Evolutionary conservation across 2,888 invertebrate species (phyloP), one percentile per base, ranked within the genome.

Genomic region (Cheiracanthium punctorium): DNA sequence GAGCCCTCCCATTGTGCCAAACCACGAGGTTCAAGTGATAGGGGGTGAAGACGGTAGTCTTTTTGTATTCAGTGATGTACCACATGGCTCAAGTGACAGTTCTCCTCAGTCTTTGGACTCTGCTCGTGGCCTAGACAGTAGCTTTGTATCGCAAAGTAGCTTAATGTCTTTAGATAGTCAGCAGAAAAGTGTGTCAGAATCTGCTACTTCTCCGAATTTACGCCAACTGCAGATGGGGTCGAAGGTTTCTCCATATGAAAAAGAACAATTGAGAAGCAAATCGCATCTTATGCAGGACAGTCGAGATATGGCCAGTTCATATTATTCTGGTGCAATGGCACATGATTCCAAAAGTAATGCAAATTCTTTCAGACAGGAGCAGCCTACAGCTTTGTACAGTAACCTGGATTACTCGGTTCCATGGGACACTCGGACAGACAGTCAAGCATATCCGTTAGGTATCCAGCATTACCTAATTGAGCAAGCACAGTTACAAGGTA

Each of bases 391-490:
- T 29, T 88, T 91, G 30, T 91, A 91, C 87, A 91, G 90, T 73
- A 91, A 91, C 88, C 84, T 91, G 65, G 91, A 91, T 77, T 91
- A 91, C 82, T 89, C 90, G 7, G 89, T 89, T 41, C 80, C 90
- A 14, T 91, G 90, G 58, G 90, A 89, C 20, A 91, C 91, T 12
- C 91, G 91, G 37, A 90, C 90, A 64, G 91, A 91, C 82, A 92
- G 92, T 81, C 91, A 91, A 80, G 90, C 91, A 58, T 96, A 96
- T 91, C 92, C 96, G 88, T 92, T 96, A 90, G 96, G 96, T 12
- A 92, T 97, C 88, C 96, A 96, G 91, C 96, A 96, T 92, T 97
- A 96, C 91, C 95, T 97, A 89, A 93, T 97, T 90, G 96, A 96
- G 91, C 97, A 97, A 92, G 95, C 95, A 0, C 95, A 95, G 90